Evolutionary conservation across 1,140 invertebrate species (phyloP), one percentile per base, ranked within the genome.

Genomic region (Drosophila funebris): DNA sequence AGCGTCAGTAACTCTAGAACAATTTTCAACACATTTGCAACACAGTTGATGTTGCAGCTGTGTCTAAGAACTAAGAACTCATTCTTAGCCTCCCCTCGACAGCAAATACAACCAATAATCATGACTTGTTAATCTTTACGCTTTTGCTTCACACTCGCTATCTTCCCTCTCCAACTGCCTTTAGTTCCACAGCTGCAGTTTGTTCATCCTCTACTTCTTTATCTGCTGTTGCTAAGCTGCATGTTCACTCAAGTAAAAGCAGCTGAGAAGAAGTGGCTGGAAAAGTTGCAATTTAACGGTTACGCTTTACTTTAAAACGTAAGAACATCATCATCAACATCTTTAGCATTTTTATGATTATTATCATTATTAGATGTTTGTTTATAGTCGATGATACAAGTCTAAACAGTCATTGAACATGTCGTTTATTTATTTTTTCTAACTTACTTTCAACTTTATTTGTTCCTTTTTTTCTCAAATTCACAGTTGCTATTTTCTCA

Each of bases 71-170:
- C 3, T 24, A 50, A 50, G 31, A 2, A 22, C 8, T 46, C 53
- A 54, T 73, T 16, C 16, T 50, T 11, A 11, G n/a, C 31, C 50
- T 39, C 44, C 41, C 3, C 22, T 31, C 29, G 20, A 16, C 31
- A 29, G 31, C 50, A 39, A 39, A 44, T 58, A 78, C 61, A 77
- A 81, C 69, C 83, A 88, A 87, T 87, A 87, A 87, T 87, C 82
- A 87, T 87, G 83, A 88, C 78, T 87, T 87, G 82, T 88, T 87
- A 82, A 88, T 88, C 83, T 87, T 83, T 73, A 67, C 63, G 78
- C 82, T 85, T 60, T 70, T 58, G 70, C 67, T 75, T 85, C 62
- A 52, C 63, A 70, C 54, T 72, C 27, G 41, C 46, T 33, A 61
- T 56, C 22, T 39, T 60, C 39, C 50, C 9, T 8, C 29, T 4